phyloP scores from a whole-genome alignment of 2,797 vertebrate species.

The Anguilla pacifica region DNA sequence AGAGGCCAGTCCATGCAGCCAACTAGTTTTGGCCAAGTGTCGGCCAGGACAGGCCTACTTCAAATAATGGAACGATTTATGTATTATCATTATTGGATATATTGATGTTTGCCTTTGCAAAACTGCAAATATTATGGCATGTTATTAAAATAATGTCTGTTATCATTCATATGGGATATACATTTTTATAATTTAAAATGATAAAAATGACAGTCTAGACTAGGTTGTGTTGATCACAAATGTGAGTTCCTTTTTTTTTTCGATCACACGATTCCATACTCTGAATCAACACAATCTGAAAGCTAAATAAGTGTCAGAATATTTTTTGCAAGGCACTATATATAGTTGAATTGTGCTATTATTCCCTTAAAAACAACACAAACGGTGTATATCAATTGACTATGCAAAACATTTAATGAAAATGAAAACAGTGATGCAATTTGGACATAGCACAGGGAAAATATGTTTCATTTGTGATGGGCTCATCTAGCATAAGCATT shows the following conservation, averaged over 20 bases:
- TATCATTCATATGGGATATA: too few relatives aligned
- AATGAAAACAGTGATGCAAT: neutral
- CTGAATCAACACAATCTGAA: too few relatives aligned
- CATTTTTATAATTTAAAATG: too few relatives aligned
- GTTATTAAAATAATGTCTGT: too few relatives aligned
- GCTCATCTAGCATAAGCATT: constrained; percentile 4
- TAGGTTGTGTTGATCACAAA: too few relatives aligned
- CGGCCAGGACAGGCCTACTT: neutral
- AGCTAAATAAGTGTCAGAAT: neutral
- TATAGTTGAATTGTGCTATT: neutral
- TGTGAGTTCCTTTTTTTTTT: too few relatives aligned
- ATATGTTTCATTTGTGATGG: neutral
- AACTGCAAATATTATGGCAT: neutral
- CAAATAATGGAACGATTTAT: neutral
- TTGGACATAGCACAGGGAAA: constrained; percentile 5
- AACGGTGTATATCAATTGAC: neutral
- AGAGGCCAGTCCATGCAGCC: neutral
- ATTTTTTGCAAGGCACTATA: neutral
- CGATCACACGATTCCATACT: too few relatives aligned
- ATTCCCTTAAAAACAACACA: constrained; percentile 3
- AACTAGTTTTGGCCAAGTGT: neutral
- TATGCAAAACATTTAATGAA: neutral
- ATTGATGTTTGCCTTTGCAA: neutral
- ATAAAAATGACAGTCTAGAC: too few relatives aligned
- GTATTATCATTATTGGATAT: neutral